Conservation (phyloP, 2,888 invertebrate species). For the Clivina fossor region DNA sequence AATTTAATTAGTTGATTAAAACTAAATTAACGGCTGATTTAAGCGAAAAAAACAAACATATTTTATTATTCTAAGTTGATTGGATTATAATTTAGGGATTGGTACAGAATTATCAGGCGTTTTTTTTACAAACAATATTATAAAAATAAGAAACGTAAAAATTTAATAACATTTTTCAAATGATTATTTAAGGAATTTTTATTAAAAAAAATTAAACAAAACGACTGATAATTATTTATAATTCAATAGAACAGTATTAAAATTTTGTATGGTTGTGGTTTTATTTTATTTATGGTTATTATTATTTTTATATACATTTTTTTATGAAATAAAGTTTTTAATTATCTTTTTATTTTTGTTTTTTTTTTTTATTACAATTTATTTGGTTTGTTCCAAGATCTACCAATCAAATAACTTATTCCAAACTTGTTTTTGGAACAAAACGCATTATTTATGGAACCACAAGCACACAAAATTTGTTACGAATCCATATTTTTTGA, state of each 20-base stretch:
- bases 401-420: too few species aligned
- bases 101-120: too few species aligned
- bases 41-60: constrained; percentile 1
- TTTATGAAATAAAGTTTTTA: constrained; percentile 55
- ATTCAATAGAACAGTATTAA: constrained; percentile 25
- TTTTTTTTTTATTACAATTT: constrained; percentile 46
- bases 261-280: constrained; percentile 37
- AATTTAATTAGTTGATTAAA: too few species aligned
- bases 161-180: too few species aligned
- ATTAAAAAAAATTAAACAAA: background rate
- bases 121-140: background rate
- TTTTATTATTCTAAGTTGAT: background rate
- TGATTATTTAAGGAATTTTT: background rate
- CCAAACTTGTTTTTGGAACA: background rate
- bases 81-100: too few species aligned
- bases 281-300: constrained; percentile 26
- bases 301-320: constrained; percentile 32
- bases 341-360: constrained; percentile 45
- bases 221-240: constrained; percentile 5
- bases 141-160: too few species aligned
- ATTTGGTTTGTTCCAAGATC: too few species aligned
- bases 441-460: background rate
- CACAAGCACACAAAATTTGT: too few species aligned
- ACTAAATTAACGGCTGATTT: too few species aligned
- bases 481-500: constrained; percentile 11